Percentiles rank a stretch among this genome's conserved stretches.
Conservation (phyloP, 2,888 invertebrate genomes). For the Nomada ruficornis region DNA sequence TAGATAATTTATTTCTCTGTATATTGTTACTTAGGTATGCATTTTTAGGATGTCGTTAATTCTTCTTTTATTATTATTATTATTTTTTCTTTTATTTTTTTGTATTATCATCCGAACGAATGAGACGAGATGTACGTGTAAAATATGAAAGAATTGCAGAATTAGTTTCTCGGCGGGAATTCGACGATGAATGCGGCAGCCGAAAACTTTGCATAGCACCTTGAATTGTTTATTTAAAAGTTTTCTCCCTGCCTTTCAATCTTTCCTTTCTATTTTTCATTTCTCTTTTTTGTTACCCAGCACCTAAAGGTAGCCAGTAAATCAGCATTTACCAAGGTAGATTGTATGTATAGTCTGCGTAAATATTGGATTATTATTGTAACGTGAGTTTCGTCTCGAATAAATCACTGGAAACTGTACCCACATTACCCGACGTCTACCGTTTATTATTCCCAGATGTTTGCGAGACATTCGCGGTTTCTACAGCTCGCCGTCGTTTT, state of each 20-base stretch:
- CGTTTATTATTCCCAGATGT: constrained; percentile 25
- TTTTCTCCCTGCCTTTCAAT: constrained; percentile 29
- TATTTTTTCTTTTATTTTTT: constrained; percentile 26
- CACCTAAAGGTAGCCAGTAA: constrained; percentile 68
- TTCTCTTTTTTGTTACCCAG: constrained; percentile 51
- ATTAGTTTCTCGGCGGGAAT: constrained; percentile 6
- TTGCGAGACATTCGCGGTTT: not conserved
- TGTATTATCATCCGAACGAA: constrained; percentile 10
- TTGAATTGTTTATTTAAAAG: constrained; percentile 70
- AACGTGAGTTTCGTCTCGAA: constrained; percentile 72
- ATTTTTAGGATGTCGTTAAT: constrained; percentile 45
- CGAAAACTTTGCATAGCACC: constrained; percentile 64
- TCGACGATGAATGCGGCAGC: constrained; percentile 2
- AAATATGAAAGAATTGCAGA: constrained; percentile 19
- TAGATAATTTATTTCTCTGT: constrained; percentile 77
- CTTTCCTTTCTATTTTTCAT: not conserved
- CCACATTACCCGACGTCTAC: constrained; percentile 22
- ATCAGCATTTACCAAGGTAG: constrained; percentile 73
- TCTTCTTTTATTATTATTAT: constrained; percentile 7
- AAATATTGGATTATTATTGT: constrained; percentile 72
- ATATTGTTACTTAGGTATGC: constrained; percentile 62
- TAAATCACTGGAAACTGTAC: constrained; percentile 72
- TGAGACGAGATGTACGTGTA: constrained; percentile 31
- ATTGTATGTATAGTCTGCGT: constrained; percentile 70
- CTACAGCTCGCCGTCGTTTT: not conserved